Evolutionary conservation across 1,140 invertebrate genomes (phyloP), one percentile per base, ranked within the genome.

Genomic region (Drosophila biarmipes): DNA sequence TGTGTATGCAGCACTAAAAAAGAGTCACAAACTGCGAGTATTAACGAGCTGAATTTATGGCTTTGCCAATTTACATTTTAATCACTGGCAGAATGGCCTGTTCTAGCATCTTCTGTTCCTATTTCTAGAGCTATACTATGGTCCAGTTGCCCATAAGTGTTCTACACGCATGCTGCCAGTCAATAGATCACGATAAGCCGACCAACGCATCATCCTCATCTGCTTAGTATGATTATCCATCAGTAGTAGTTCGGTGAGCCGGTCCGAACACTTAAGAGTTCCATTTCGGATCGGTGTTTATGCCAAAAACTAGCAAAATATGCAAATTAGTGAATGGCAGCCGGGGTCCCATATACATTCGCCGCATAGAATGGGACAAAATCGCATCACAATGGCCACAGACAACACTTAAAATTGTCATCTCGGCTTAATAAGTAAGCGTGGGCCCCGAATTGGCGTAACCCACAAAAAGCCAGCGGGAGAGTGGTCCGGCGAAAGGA

Each of bases 251-350:
- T 63, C 63, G 66, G 48, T 56, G 52, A 82, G 78, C 78, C 84
- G 84, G 79, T 90, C 76, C 63, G 56, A 73, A 87, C 84, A 90
- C 84, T 89, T 90, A 90, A 89, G 73, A 89, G 84, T 89, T 86
- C 85, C 84, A 89, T 89, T 89, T 89, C 80, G 73, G 73, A 90
- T 90, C 82, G 78, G 66, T 76, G 80, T 49, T 76, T 76, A 85
- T 85, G 79, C 80, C 73, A 59, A 51, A 34, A 85, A 79, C 82
- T 79, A 59, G 75, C 76, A 71, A 84, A 84, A 79, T 87, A 89
- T 89, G 84, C 85, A 89, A 89, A 89, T 89, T 90, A 90, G 84
- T 89, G 84, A 89, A 89, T 89, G 84, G 84, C 85, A 63, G 59
- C 35, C 61, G 42, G 61, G 68, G 40, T 55, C 67, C 55, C 73